Base-by-base conservation (phyloP, 1,140 invertebrate genomes). In the Chironomus striatipennis region DNA sequence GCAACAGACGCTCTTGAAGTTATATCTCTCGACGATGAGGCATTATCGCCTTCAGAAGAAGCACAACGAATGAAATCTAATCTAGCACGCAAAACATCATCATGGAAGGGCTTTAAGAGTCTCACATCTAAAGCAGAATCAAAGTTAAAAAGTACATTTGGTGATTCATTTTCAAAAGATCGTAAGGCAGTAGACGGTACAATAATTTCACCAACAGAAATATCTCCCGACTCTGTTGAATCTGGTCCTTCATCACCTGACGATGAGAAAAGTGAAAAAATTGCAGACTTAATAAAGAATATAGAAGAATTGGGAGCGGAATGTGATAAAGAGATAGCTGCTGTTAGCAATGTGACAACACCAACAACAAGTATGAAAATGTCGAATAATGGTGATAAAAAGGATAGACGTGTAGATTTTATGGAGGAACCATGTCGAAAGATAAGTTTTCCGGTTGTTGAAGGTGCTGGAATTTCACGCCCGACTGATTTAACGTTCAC, bases 61-160 rank as follows among this genome's bases (percentile, higher is more conserved):
- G 76, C 75, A 65, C 43, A 20, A 42, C 77, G 77, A 77, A 76
- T 76, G 12, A 75, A 79, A 76, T 77, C 80, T 7, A 81, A 79
- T 73, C 80, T 85, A 2, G 24, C 24, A 76, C 83, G 88, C 57
- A 88, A 88, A 79, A 88, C 88, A 73, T 85, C 86, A 10, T 85
- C 88, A 57, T 90, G 89, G 88, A 90, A 88, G 79, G 87, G 86
- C 74, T 90, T 93, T 65, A 93, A 93, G 82, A 88, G 91, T 80
- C 91, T 92, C 82, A 85, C 93, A 76, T 91, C 89, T 75, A 91
- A 88, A 83, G 91, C 92, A 75, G 92, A 93, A 83, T 85, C 92
- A 78, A 93, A 91, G 82, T 85, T 93, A 76, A 91, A 91, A 79
- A 89, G 88, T 77, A 87, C 80, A 79, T 80, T 80, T 77, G 79